Base-by-base conservation (phyloP, 2,113 vertebrate genomes). In the Copsychus sechellarum region DNA sequence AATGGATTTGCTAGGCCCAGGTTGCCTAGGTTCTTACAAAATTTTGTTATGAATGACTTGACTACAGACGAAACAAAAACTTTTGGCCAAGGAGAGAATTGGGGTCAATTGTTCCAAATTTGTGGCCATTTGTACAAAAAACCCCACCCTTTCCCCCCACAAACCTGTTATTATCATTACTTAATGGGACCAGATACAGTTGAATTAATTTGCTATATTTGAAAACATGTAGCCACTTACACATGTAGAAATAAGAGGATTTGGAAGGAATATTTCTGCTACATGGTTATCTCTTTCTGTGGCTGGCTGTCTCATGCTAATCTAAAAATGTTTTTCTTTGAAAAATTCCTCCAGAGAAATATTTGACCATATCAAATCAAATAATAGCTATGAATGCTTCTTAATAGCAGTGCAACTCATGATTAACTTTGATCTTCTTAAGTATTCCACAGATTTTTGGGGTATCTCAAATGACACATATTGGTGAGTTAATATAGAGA, bases 61-160 rank as follows among this genome's bases (percentile, higher is more conserved):
- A 22, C 16, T 43, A 20, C 17, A 33, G 29, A 45, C 17, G 14
- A 72, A n/a, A 14, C 8, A 24, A 56, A 82, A 90, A 51, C 13
- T 6, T 45, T 2, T 57, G 12, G n/a, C 18, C 3, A 2, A 48
- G 13, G 19, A 70, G 7, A 58, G 14, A 81, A 62, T 9, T 53
- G 31, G 36, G 31, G 19, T n/a, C 12, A 20, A 0, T 42, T 34
- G 1, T 20, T 56, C 42, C 22, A 73, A 66, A 67, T 51, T 20
- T 56, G 9, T 53, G 17, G 14, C 5, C 62, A 50, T 6, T 71
- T 20, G 12, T 43, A 77, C 17, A 62, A 67, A n/a, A 11, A 70
- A 8, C 19, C 19, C 43, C 38, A 40, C 7, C 1, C 3, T 33
- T 72, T 60, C 2, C 7, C 17, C 8, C 3, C 20, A 50, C 0